Base-by-base conservation (phyloP, 2,797 vertebrate species). In the Labeo calbasu region DNA sequence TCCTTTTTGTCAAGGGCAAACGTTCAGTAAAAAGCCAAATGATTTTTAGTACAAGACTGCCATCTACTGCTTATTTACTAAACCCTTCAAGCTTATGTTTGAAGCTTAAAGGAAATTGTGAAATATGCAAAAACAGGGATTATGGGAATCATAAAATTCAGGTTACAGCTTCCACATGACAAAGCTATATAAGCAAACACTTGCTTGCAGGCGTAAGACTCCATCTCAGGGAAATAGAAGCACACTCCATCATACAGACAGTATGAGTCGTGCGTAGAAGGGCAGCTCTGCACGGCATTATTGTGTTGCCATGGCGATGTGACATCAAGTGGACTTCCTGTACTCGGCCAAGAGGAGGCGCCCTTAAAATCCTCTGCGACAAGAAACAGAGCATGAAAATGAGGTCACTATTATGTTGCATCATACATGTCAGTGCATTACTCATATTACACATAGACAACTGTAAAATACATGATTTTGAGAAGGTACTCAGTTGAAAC, bases 161-260 rank as follows among this genome's bases (percentile, higher is more conserved):
- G 15, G 50, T 55, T 43, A 3, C 53, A 53, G 2, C n/a, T 68
- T 28, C 14, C 46, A 17, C 11, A 36, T 63, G 63, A 53, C 82
- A 71, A 75, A 73, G 3, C 2, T 40, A 59, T 59, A 66, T 5
- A 36, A 25, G 19, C 61, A 55, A 48, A 73, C 77, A 95, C 95
- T 96, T 96, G 97, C 98, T 96, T 98, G 97, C 98, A 99, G 14
- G 95, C 96, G 0, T 96, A 97, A 51, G 93, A 94, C 85, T 96
- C 91, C 70, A 98, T 91, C 9, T 95, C 91, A 36, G 96, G 93
- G 32, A 97, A 92, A 80, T 98, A 97, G 90, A 96, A 93, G 89
- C 97, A 99, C 70, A 95, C 87, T 0, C 97, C 97, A 0, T 95
- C 92, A 19, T 97, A 94, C 50, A 99, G 94, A 88, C 98, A 99